These are phyloP conservation scores for Caracal caracal DNA, from an alignment of 2,113 vertebrate genomes.

Conservation along the genomic window DNA sequence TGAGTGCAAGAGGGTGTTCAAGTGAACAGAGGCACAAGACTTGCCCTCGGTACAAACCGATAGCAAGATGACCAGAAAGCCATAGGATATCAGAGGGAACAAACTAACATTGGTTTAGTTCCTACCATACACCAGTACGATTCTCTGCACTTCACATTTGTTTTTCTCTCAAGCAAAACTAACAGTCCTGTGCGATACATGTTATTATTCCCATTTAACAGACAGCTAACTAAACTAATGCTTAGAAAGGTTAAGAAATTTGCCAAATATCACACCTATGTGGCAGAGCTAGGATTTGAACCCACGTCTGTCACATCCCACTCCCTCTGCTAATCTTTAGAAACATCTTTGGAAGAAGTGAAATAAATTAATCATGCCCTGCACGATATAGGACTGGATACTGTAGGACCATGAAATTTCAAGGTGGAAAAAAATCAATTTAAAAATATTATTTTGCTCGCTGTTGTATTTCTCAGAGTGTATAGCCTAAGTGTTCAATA, in stretches of 20 bases:
- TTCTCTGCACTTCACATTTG: neutral
- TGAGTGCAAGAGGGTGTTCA: neutral
- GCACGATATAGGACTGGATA: neutral
- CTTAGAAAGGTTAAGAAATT: slow-evolving; percentile 39
- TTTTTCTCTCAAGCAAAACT: slow-evolving; percentile 1
- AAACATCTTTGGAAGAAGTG: neutral
- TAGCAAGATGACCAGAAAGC: neutral
- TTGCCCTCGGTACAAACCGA: neutral
- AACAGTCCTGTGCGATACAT: neutral
- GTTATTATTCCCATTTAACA: neutral
- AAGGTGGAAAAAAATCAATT: neutral
- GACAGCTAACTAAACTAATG: slow-evolving; percentile 24
- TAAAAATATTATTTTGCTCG: neutral
- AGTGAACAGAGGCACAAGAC: neutral
- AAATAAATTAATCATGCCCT: slow-evolving; percentile 18
- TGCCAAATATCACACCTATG: neutral
- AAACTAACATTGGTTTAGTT: neutral
- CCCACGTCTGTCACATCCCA: neutral
- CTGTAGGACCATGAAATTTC: neutral
- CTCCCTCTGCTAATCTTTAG: neutral
- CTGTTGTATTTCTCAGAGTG: neutral
- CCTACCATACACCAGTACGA: neutral
- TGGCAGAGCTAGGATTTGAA: slow-evolving; percentile 12
- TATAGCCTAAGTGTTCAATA: neutral
- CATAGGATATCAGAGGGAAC: neutral